Evolutionary conservation across 1,140 invertebrate species (phyloP).

Genomic region (Aphelenchoides fujianensis): DNA sequence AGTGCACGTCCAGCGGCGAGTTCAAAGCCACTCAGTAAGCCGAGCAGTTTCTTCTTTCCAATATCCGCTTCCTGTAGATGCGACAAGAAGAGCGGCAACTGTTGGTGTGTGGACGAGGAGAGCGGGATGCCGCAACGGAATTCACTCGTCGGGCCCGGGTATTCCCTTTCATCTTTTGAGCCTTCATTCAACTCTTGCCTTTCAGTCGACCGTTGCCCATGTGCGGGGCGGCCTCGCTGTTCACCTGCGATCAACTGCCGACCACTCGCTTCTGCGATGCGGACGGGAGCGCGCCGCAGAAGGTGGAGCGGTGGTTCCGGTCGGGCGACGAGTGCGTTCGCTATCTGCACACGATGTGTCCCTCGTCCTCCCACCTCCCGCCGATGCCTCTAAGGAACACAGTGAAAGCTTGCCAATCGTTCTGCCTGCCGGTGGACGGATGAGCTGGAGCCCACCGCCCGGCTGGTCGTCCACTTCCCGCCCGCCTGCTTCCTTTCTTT

Average conservation of each 20-base stretch:
- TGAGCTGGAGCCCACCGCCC: not conserved
- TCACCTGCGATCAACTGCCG: slow-evolving; percentile 19
- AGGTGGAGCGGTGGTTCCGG: slow-evolving; percentile 9
- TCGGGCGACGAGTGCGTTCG: not conserved
- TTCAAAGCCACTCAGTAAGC: slow-evolving; percentile 11
- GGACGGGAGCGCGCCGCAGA: not conserved
- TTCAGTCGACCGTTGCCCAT: slow-evolving; percentile 13
- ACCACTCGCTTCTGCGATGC: not conserved
- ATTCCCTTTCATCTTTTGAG: no score
- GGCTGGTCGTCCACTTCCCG: slow-evolving; percentile 3
- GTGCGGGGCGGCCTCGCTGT: slow-evolving; percentile 10
- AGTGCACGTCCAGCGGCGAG: slow-evolving; percentile 1
- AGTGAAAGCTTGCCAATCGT: slow-evolving; percentile 12
- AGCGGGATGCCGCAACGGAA: not conserved
- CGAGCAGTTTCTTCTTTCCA: not conserved
- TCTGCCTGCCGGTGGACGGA: slow-evolving; percentile 12
- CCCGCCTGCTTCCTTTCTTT: not conserved
- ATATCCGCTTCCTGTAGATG: not conserved
- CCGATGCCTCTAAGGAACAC: slow-evolving; percentile 12
- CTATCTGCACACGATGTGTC: not conserved
- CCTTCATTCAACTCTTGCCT: no score
- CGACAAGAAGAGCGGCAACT: not conserved
- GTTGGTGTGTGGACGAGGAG: slow-evolving; percentile 16
- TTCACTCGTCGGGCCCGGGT: not conserved
- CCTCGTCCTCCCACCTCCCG: not conserved